Evolutionary conservation across 2,888 invertebrate genomes (phyloP), one percentile per base, ranked within the genome.

Genomic region (Seira ritae): DNA sequence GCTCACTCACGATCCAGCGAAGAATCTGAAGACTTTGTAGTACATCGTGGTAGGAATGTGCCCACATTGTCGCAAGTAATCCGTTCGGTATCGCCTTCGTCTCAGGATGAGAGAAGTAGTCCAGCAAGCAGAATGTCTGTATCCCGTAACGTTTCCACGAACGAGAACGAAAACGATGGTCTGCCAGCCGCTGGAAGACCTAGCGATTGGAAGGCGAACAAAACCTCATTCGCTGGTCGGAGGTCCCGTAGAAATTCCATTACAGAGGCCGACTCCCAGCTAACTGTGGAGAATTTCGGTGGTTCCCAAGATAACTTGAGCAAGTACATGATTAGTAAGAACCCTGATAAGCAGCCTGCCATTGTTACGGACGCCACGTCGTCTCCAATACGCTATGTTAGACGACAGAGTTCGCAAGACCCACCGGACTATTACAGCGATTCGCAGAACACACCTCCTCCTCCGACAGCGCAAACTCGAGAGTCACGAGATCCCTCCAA

Each of bases 241-340:
- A 93, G 97, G 67, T 97, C 96, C 67, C 93, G 97, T 19, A 93
- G 96, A 85, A 96, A 96, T 90, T 97, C 96, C 87, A 93, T 95
- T 71, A 93, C 94, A 84, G 97, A 97, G 90, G 90, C 90, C 15
- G 97, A 97, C 90, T 96, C 96, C 42, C 90, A 97, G 91, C 92
- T 97, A 88, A 97, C 97, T 0, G 95, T 97, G 77, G 97, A 97
- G 92, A 97, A 97, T 92, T 97, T 97, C 91, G 97, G 97, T 68
- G 97, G 97, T 22, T 96, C 96, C 87, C 96, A 96, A 92, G 97
- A 97, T 91, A 94, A 96, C 89, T 91, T 97, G 89, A 96, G 96
- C 92, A 83, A 84, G 77, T 95, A 96, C 90, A 85, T 85, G 23
- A 94, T 96, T 66, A 96, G 96, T 0, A 92, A 94, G 82, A 95